phyloP scores from a whole-genome alignment of 2,888 invertebrate genomes.

The Amorpha juglandis region DNA sequence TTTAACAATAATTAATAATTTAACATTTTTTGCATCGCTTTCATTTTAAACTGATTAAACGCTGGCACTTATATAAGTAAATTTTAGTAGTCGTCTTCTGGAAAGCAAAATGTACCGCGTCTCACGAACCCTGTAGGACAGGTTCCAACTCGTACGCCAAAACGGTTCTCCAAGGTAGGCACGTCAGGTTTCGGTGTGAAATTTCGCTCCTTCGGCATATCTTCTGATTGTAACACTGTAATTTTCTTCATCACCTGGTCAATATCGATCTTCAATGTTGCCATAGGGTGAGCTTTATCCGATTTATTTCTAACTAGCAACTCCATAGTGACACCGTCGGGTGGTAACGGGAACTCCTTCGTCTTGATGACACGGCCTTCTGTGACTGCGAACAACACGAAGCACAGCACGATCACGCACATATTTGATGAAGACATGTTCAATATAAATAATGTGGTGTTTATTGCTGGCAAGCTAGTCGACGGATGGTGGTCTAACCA shows the following conservation, averaged over 20 bases:
- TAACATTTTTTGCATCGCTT: too few relatives aligned
- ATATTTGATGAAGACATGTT: conserved; percentile 30
- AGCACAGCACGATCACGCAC: conserved; percentile 27
- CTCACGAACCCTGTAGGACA: conserved; percentile 47
- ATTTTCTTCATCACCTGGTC: conserved; percentile 28
- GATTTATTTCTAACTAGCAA: conserved; percentile 25
- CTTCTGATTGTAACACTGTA: not conserved
- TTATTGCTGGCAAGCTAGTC: conserved; percentile 15
- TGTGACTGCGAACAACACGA: conserved; percentile 17
- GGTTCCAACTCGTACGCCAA: conserved; percentile 37
- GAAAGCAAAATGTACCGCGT: conserved; percentile 49
- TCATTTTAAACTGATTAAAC: too few relatives aligned
- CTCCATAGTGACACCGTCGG: conserved; percentile 24
- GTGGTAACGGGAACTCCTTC: conserved; percentile 22
- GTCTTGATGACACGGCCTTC: conserved; percentile 21
- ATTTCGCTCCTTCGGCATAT: not conserved
- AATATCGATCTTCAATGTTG: conserved; percentile 30
- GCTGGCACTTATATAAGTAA: not conserved
- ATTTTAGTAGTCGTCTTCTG: conserved; percentile 42
- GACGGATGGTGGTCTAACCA: conserved; percentile 5
- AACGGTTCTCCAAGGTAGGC: conserved; percentile 36
- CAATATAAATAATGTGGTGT: conserved; percentile 28
- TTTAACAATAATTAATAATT: not conserved
- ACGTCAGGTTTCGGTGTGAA: not conserved
- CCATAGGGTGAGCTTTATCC: conserved; percentile 24